Evolutionary conservation across 2,888 invertebrate genomes (phyloP).

Genomic region (Strigamia maritima): DNA sequence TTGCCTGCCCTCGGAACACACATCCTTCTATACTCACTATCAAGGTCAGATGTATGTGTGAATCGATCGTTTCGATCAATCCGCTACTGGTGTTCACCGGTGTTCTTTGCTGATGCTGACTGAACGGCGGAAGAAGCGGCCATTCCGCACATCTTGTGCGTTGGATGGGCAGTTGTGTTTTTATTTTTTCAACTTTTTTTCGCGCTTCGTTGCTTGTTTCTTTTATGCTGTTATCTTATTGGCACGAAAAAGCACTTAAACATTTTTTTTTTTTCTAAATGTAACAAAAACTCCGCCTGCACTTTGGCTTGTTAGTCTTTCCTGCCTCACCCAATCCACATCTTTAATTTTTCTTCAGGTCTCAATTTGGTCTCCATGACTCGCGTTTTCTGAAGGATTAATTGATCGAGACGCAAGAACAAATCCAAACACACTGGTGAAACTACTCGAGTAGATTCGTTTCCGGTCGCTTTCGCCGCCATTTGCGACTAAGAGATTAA

Average conservation of each 20-base stretch:
- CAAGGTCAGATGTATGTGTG: not conserved
- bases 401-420: no score
- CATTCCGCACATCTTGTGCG: not conserved
- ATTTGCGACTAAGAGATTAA: no score
- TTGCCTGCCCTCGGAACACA: not conserved
- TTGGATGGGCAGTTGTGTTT: not conserved
- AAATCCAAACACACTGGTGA: no score
- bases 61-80: slow-evolving; percentile 7
- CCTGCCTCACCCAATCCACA: not conserved
- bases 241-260: not conserved
- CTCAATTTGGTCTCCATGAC: no score
- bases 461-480: no score
- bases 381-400: no score
- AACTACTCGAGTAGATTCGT: no score
- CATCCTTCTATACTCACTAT: not conserved
- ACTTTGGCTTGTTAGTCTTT: not conserved
- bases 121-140: not conserved
- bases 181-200: not conserved
- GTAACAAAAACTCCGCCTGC: not conserved
- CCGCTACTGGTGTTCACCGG: no score
- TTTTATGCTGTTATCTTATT: not conserved
- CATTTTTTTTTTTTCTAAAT: not conserved
- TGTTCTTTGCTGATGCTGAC: not conserved
- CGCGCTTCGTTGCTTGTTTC: not conserved
- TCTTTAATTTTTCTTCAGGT: no score